Evolutionary conservation across 2,797 vertebrate genomes (phyloP).

Genomic region (Triplophysa yarkandensis): DNA sequence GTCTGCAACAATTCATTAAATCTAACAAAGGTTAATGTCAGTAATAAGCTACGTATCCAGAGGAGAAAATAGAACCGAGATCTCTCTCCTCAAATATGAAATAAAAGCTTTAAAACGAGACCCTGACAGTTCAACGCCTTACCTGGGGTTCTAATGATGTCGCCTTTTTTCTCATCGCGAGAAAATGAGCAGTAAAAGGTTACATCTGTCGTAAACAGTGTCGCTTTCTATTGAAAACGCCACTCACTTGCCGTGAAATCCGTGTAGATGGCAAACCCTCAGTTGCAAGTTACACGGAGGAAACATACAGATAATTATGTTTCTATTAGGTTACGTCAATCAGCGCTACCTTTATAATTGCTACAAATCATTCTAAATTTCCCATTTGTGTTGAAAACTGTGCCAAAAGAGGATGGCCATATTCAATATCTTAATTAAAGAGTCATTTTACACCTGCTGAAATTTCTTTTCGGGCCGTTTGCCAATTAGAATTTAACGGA

Average conservation of each 20-base stretch:
- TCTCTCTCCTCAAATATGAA: background rate
- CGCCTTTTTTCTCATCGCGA: constrained; percentile 2
- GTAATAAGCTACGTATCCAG: background rate
- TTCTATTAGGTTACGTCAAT: constrained; percentile 34
- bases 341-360: constrained; percentile 28
- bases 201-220: constrained; percentile 1
- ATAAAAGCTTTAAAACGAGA: background rate
- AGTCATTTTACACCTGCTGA: constrained; percentile 47
- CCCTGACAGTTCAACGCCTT: background rate
- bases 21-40: background rate
- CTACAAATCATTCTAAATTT: constrained; percentile 40
- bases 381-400: constrained; percentile 27
- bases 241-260: background rate
- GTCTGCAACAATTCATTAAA: background rate
- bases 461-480: constrained; percentile 29
- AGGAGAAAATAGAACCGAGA: background rate
- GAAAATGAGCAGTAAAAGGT: constrained; percentile 11
- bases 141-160: background rate
- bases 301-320: constrained; percentile 46
- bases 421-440: constrained; percentile 44
- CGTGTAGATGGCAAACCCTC: constrained; percentile 12
- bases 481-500: constrained; percentile 50
- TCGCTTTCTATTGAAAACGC: background rate
- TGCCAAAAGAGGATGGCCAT: constrained; percentile 40
- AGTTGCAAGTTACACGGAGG: constrained; percentile 6